phyloP scores from a whole-genome alignment of 2,113 vertebrate species.

The Silurus meridionalis region DNA sequence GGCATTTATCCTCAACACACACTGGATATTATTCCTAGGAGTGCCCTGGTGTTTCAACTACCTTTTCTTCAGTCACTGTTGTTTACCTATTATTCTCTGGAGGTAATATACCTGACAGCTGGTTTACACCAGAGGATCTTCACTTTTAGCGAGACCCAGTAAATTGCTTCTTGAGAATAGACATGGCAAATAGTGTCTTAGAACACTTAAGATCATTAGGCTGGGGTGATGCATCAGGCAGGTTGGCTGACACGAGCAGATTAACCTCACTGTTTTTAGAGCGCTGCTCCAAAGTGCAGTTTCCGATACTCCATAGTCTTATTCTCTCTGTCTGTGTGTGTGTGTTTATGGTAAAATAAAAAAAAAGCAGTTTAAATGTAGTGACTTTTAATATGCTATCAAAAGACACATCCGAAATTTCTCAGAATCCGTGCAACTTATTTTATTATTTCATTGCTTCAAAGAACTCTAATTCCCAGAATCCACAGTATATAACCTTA shows the following conservation, averaged over 20 bases:
- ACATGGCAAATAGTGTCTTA: constrained; percentile 41
- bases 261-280: constrained; percentile 54
- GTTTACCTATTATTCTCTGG: constrained; percentile 45
- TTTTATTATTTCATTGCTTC: not conserved
- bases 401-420: not conserved
- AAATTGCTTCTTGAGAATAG: constrained; percentile 51
- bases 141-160: constrained; percentile 32
- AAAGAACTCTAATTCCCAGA: not conserved
- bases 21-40: constrained; percentile 11
- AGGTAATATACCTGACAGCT: constrained; percentile 43
- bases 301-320: constrained; percentile 28
- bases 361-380: not conserved
- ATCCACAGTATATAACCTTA: not conserved
- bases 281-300: constrained; percentile 38
- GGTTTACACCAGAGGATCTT: constrained; percentile 40
- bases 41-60: constrained; percentile 35
- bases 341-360: not conserved
- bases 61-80: constrained; percentile 38
- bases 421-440: not conserved
- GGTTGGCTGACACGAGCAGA: constrained; percentile 36
- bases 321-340: not conserved
- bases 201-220: constrained; percentile 56
- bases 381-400: not conserved
- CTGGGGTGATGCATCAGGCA: constrained; percentile 45
- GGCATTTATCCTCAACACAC: constrained; percentile 27